These are phyloP conservation scores for Chionodraco myersi DNA, from an alignment of 2,113 vertebrate species.

Conservation along the genomic window DNA sequence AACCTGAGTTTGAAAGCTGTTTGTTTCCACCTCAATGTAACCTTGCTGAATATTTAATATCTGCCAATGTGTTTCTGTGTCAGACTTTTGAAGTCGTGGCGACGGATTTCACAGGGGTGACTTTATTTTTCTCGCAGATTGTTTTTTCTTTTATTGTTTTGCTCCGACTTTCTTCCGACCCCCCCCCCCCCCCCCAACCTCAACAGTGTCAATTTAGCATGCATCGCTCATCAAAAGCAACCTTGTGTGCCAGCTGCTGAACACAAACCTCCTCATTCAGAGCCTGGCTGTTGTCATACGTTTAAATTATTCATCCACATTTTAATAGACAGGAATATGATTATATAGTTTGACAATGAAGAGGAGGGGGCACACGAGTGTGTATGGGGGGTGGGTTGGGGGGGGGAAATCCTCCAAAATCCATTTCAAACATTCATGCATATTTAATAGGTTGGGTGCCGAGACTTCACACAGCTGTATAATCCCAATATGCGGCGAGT, in stretches of 20 bases:
- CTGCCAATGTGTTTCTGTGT: slow-evolving; percentile 66
- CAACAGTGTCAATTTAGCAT: slow-evolving; percentile 70
- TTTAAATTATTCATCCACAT: slow-evolving; percentile 78
- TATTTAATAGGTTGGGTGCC: slow-evolving; percentile 75
- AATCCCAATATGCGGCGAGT: slow-evolving; percentile 72
- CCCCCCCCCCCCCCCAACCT: background rate
- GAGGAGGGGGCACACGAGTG: slow-evolving; percentile 16
- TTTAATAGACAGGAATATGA: slow-evolving; percentile 80
- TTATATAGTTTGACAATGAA: slow-evolving; percentile 77
- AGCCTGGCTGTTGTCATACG: slow-evolving; percentile 67
- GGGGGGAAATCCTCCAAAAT: slow-evolving; percentile 64
- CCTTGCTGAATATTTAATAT: slow-evolving; percentile 71
- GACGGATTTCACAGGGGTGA: slow-evolving; percentile 51
- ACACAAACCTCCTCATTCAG: slow-evolving; percentile 59
- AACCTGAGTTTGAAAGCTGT: slow-evolving; percentile 44
- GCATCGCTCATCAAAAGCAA: slow-evolving; percentile 66
- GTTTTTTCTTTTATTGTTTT: slow-evolving; percentile 59
- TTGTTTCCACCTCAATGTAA: slow-evolving; percentile 57
- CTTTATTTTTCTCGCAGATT: slow-evolving; percentile 38
- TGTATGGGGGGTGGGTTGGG: background rate
- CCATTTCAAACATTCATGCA: slow-evolving; percentile 82
- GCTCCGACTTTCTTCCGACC: background rate
- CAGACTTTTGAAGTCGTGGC: slow-evolving; percentile 59
- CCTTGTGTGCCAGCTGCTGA: slow-evolving; percentile 66
- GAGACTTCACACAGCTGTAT: slow-evolving; percentile 70